phyloP scores from a whole-genome alignment of 2,797 vertebrate species.

The Numenius phaeopus region DNA sequence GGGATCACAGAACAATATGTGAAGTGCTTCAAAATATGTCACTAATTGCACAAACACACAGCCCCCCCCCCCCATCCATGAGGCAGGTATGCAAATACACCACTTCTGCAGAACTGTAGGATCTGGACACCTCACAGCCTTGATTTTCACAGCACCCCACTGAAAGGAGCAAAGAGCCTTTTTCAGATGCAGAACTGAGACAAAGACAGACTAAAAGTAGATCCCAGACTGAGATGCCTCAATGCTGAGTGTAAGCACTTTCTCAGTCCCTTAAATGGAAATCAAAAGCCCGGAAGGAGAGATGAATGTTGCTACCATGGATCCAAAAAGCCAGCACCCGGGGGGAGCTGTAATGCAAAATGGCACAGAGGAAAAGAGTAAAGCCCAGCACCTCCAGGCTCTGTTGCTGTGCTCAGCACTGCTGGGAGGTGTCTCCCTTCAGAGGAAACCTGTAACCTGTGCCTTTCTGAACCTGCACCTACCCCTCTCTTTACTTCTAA shows the following conservation, averaged over 20 bases:
- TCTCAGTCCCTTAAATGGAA: background rate
- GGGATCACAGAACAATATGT: background rate
- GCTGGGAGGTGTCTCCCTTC: background rate
- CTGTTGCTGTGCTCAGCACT: background rate
- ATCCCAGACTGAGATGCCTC: background rate
- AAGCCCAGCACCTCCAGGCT: background rate
- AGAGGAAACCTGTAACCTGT: background rate
- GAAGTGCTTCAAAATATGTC: background rate
- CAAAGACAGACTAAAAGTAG: background rate
- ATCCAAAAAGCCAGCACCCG: background rate
- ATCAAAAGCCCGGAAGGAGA: background rate
- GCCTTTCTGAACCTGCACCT: background rate
- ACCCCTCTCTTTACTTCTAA: background rate
- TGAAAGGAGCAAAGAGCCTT: background rate
- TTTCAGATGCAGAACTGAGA: background rate
- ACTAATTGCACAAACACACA: background rate
- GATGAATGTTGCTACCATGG: background rate
- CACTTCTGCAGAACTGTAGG: background rate
- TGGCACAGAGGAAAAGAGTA: background rate
- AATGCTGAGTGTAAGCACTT: background rate
- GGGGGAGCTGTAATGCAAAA: background rate
- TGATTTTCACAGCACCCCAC: background rate
- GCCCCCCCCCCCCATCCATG: background rate
- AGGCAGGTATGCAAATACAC: background rate
- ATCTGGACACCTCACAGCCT: background rate